A percentile compares a stretch with the other conserved stretches of the same genome.
Evolutionary conservation across 2,888 invertebrate genomes (phyloP).

Genomic region (Galeopsomyia nigrocyanea): DNA sequence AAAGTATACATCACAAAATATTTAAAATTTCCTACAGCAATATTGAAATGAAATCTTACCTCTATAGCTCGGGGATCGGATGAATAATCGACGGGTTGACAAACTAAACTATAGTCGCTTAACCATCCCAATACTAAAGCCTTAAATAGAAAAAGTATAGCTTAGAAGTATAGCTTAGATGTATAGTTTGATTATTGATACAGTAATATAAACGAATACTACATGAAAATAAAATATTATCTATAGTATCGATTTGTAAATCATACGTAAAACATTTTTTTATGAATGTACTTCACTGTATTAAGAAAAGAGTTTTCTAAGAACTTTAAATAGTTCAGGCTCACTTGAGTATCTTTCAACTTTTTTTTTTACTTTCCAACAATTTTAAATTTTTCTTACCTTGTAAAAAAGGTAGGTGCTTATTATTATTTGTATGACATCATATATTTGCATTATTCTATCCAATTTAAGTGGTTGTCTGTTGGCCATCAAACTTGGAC

Average conservation of each 20-base stretch:
- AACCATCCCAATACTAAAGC: conserved; percentile 57
- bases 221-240: too few relatives aligned
- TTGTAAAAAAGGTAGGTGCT: conserved; percentile 72
- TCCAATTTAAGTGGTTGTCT: conserved; percentile 77
- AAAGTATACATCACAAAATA: conserved; percentile 7
- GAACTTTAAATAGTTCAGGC: too few relatives aligned
- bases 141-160: conserved; percentile 53
- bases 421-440: conserved; percentile 76
- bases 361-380: too few relatives aligned
- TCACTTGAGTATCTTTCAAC: too few relatives aligned
- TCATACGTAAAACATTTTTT: too few relatives aligned
- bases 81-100: conserved; percentile 80
- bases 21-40: too few relatives aligned
- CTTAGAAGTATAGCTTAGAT: too few relatives aligned
- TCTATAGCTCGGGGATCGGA: conserved; percentile 74
- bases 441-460: conserved; percentile 77
- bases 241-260: too few relatives aligned
- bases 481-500: conserved; percentile 81
- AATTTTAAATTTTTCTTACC: conserved; percentile 64
- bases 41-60: conserved; percentile 55
- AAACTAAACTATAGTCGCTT: conserved; percentile 75
- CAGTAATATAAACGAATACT: too few relatives aligned
- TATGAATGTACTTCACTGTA: too few relatives aligned
- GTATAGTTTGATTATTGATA: too few relatives aligned
- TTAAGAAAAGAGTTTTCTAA: too few relatives aligned